phyloP scores from a whole-genome alignment of 2,888 invertebrate genomes.

The Mesorhabditis spiculigera region DNA sequence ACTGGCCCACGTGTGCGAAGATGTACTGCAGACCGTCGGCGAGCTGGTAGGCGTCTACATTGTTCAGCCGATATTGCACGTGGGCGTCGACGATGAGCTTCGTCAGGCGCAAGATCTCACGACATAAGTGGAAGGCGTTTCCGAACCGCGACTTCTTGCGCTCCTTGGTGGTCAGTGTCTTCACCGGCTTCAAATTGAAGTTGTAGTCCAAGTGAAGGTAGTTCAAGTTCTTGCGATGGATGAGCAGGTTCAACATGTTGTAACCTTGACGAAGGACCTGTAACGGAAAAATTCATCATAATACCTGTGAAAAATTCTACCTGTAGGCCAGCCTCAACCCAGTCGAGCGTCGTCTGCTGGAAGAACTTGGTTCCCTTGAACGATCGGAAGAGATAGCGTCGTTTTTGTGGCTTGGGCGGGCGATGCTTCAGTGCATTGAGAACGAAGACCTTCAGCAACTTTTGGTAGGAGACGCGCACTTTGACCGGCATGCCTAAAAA shows the following conservation, averaged over 20 bases:
- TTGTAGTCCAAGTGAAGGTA: slow-evolving; percentile 99
- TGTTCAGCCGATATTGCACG: slow-evolving; percentile 96
- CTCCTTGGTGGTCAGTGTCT: slow-evolving; percentile 97
- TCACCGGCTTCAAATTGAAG: slow-evolving; percentile 98
- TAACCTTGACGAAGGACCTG: slow-evolving; percentile 86
- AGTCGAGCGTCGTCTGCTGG: slow-evolving; percentile 97
- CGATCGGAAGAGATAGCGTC: slow-evolving; percentile 93
- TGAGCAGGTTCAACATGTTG: slow-evolving; percentile 97
- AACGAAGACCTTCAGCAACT: slow-evolving; percentile 94
- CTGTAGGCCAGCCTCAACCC: slow-evolving; percentile 98
- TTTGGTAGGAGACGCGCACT: slow-evolving; percentile 97
- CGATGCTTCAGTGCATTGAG: slow-evolving; percentile 94
- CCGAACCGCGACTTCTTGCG: slow-evolving; percentile 84
- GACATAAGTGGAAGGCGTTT: slow-evolving; percentile 91
- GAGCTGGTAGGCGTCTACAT: slow-evolving; percentile 95
- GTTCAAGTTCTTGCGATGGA: slow-evolving; percentile 97
- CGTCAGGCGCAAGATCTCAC: slow-evolving; percentile 95
- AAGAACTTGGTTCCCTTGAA: slow-evolving; percentile 99
- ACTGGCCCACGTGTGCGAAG: slow-evolving; percentile 96
- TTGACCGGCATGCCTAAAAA: slow-evolving; percentile 75
- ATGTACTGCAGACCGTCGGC: slow-evolving; percentile 98
- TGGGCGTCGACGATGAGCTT: slow-evolving; percentile 98
- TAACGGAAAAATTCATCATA: slow-evolving; percentile 60
- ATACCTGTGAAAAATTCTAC: slow-evolving; percentile 27
- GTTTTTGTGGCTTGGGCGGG: slow-evolving; percentile 96